Evolutionary conservation across 2,888 invertebrate genomes (phyloP), one percentile per base, ranked within the genome.

Genomic region (Ormyrus pomaceus): DNA sequence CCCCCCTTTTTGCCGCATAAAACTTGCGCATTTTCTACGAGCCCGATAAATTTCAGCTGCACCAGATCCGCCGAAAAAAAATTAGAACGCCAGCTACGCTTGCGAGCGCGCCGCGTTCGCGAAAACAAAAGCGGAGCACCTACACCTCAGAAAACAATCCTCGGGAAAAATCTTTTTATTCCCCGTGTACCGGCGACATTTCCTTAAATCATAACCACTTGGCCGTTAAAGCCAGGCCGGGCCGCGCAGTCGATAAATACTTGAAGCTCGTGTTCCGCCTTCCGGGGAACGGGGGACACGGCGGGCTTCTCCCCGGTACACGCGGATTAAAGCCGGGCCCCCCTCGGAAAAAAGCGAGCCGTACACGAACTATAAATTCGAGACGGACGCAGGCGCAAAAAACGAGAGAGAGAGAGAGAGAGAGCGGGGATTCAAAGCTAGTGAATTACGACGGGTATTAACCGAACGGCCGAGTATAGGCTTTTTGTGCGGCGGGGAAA

Each of bases 211-310:
- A 79, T 74, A 70, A 55, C 34, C 46, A 34, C 5, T 45, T 45
- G n/a, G 1, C 68, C 61, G 65, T 62, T 76, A 79, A 79, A 79
- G 10, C 73, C 13, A 7, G 6, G 8, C 55, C 5, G 51, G 6
- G 50, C 19, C 19, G 19, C 61, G 51, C 74, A 53, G 58, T 53
- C 80, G 80, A 80, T 80, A 80, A 80, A 80, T 80, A 76, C 72
- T 56, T 61, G 74, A 19, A 19, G 19, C 45, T 19, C 65, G 69
- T 65, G 69, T 70, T 65, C 69, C 74, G 71, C 77, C 78, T 72
- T 73, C 75, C 75, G 59, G 61, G 53, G 53, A 8, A 4, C 19
- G 19, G 19, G 19, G 19, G 19, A 19, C 19, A 19, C 19, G 19
- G 19, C 11, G 9, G 7, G 10, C 51, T 48, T 56, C 10, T 19